Evolutionary conservation across 2,797 vertebrate genomes (phyloP), one percentile per base, ranked within the genome.

Genomic region (Podarcis lilfordi): DNA sequence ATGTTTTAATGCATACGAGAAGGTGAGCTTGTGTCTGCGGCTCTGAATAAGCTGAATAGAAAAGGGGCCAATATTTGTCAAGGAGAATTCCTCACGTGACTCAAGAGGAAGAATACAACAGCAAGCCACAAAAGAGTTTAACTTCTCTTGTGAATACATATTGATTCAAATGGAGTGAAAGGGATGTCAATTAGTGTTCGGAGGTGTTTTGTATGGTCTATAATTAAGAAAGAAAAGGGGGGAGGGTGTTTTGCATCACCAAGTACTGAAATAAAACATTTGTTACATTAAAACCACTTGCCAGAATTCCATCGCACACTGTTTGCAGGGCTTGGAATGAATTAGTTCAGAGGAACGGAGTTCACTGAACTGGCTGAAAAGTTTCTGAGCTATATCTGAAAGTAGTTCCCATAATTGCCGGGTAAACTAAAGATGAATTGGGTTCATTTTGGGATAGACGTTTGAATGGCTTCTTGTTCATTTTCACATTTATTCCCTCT

Each of bases 101-200:
- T 95, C 92, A 84, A 86, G 64, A 92, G 84, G 43, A 91, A 92
- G 89, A 91, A 89, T 91, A 71, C 89, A 90, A 92, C 72, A 91
- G 87, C 89, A 92, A 92, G 45, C 29, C 93, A 92, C 95, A 82
- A 91, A 55, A 55, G 93, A 83, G 81, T 89, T 93, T 92, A 82
- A 86, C 83, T 92, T 95, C 96, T 92, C 91, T 93, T 95, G 93
- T 91, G 81, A 93, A 90, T 95, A 94, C 94, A 92, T 91, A 93
- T 94, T 94, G 92, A 92, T 95, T 96, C 89, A 90, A 91, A 92
- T 27, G 84, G 89, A 93, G 88, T 92, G 89, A 88, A 96, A 94
- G 96, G 92, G 92, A 94, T 96, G 94, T 94, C 96, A 96, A 95
- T 96, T 96, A 97, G 94, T 80, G 91, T 95, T 94, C 93, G 95